Conservation (phyloP, 2,113 vertebrate genomes). For the Apaloderma vittatum region DNA sequence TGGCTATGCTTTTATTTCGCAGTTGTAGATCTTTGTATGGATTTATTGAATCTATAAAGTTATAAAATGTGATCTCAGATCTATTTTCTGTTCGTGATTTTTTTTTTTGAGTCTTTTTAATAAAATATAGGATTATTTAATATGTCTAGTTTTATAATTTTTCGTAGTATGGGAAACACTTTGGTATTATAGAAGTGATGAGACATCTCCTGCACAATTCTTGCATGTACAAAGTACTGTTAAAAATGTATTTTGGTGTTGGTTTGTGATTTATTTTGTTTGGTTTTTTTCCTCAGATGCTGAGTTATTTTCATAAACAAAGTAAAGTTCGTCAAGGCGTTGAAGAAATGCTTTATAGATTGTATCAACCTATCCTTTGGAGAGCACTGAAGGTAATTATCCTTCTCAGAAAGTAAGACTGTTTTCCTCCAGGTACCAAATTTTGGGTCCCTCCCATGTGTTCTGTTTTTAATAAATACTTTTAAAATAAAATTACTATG, state of each 20-base stretch:
- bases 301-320: slow-evolving; percentile 91
- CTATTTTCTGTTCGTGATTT: background rate
- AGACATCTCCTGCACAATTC: background rate
- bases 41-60: background rate
- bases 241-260: background rate
- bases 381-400: slow-evolving; percentile 87
- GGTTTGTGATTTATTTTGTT: background rate
- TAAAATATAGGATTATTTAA: background rate
- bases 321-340: slow-evolving; percentile 85
- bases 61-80: background rate
- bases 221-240: background rate
- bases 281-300: slow-evolving; percentile 80
- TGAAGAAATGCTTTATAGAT: slow-evolving; percentile 89
- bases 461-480: background rate
- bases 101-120: background rate
- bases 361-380: slow-evolving; percentile 96
- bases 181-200: background rate
- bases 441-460: background rate
- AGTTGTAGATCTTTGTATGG: background rate
- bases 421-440: background rate
- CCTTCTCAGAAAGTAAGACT: background rate
- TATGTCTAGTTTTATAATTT: background rate
- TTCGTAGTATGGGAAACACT: background rate
- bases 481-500: background rate
- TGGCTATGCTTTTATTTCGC: background rate